Base-by-base conservation (phyloP, 2,797 vertebrate genomes). In the Chloroceryle inda region DNA sequence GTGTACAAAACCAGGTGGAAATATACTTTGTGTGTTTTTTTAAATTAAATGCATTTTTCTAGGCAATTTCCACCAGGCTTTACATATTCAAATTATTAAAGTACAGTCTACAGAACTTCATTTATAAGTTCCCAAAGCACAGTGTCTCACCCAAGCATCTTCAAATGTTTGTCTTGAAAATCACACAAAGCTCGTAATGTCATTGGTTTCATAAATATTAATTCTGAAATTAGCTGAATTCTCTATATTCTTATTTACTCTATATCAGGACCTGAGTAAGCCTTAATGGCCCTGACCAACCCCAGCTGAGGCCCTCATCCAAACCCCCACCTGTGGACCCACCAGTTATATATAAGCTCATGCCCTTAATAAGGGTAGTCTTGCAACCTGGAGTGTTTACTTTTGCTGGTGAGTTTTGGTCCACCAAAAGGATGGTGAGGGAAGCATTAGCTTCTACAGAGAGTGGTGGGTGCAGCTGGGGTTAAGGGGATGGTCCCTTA, bases 281-380 rank as follows among this genome's bases (percentile, higher is more conserved):
- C 44, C 10, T 29, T 58, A 73, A 72, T 27, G n/a, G 13, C 31
- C 29, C 17, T 68, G 22, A 61, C 4, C n/a, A 78, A 20, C 5
- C 22, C 6, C 15, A 66, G 7, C 2, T 35, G 18, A 13, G 10
- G 5, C 20, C 10, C 12, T 71, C 29, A 68, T 11, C 22, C 59
- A 35, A 11, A 44, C 5, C 3, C 11, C 6, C 2, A 9, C 6
- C 50, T 66, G 13, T 53, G 56, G 24, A 23, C 5, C 7, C 33
- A n/a, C 13, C 35, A 50, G 4, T 26, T 91, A 7, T 5, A 6
- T 35, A 29, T 38, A 10, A 69, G 23, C 5, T 72, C 45, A 18
- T 35, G 22, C 8, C 10, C 26, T 80, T 62, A 1, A 1, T 19
- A 2, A 11, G 4, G 13, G 6, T 50, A 23, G 2, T 40, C 8